Conservation (phyloP, 2,888 invertebrate species). For the Coenonympha glycerion region DNA sequence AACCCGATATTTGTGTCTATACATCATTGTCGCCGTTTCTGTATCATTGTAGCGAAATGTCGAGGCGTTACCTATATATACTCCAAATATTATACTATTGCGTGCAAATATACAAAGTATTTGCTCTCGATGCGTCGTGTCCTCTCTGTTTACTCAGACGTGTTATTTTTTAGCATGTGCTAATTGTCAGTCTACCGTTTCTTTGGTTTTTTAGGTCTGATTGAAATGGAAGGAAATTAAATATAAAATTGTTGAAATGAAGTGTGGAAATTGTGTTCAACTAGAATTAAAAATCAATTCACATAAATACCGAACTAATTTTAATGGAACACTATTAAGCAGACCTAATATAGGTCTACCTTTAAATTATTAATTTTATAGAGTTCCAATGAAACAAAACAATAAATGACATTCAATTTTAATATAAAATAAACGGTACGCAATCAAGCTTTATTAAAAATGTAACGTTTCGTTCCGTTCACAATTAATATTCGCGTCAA, state of each 20-base stretch:
- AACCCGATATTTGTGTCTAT: conserved; percentile 59
- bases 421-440: conserved; percentile 6
- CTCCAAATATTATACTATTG: neutral
- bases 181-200: too few species aligned
- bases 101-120: neutral
- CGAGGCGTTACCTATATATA: neutral
- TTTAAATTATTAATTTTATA: neutral
- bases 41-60: conserved; percentile 2
- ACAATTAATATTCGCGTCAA: conserved; percentile 34
- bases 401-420: conserved; percentile 11
- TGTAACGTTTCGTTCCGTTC: conserved; percentile 27
- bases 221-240: neutral
- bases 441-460: conserved; percentile 27
- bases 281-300: neutral
- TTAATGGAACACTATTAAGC: too few species aligned
- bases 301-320: neutral
- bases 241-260: neutral
- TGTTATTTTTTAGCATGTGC: too few species aligned
- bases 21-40: conserved; percentile 9
- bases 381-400: neutral
- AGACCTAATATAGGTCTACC: too few species aligned
- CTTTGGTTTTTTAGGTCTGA: too few species aligned
- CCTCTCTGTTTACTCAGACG: too few species aligned
- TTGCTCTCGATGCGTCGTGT: too few species aligned
- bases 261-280: neutral